A percentile compares a stretch with the other conserved stretches of the same genome.
Conservation (phyloP, 2,113 vertebrate species). For the Engraulis encrasicolus region DNA sequence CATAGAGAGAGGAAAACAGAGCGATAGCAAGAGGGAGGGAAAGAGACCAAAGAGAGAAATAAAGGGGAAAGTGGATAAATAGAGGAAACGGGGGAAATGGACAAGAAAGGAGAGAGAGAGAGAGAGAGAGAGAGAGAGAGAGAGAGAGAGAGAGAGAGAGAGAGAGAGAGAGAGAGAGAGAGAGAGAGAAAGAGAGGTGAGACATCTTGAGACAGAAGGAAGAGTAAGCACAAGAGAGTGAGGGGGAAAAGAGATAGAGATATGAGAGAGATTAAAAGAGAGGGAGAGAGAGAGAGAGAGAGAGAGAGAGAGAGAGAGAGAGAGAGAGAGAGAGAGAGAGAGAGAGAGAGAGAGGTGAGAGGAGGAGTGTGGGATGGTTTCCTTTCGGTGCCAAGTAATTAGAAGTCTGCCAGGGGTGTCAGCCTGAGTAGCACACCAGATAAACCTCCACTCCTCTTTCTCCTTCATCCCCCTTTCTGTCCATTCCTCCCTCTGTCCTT, state of each 20-base stretch:
- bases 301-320: slow-evolving; percentile 28
- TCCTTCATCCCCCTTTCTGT: not conserved
- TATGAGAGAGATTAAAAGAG: too few relatives aligned
- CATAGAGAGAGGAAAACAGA: too few relatives aligned
- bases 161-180: not conserved
- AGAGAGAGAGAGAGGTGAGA: not conserved
- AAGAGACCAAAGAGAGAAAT: too few relatives aligned
- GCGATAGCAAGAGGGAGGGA: too few relatives aligned
- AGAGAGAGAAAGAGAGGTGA: not conserved
- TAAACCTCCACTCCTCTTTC: slow-evolving; percentile 21
- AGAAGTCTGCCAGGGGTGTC: slow-evolving; percentile 57
- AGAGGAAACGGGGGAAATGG: not conserved
- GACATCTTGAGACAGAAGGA: too few relatives aligned
- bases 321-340: slow-evolving; percentile 19
- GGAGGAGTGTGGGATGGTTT: slow-evolving; percentile 43
- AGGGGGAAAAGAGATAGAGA: slow-evolving; percentile 25
- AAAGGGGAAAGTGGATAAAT: not conserved
- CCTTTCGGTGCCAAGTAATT: slow-evolving; percentile 67
- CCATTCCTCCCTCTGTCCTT: not conserved
- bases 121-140: not conserved
- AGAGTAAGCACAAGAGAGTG: too few relatives aligned
- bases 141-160: too few relatives aligned
- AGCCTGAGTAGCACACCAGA: slow-evolving; percentile 47
- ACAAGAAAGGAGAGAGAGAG: not conserved
- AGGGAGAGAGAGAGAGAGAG: not conserved